Percentiles rank a stretch among this genome's conserved stretches.
phyloP scores from a whole-genome alignment of 2,113 vertebrate species.

The Chunga burmeisteri region DNA sequence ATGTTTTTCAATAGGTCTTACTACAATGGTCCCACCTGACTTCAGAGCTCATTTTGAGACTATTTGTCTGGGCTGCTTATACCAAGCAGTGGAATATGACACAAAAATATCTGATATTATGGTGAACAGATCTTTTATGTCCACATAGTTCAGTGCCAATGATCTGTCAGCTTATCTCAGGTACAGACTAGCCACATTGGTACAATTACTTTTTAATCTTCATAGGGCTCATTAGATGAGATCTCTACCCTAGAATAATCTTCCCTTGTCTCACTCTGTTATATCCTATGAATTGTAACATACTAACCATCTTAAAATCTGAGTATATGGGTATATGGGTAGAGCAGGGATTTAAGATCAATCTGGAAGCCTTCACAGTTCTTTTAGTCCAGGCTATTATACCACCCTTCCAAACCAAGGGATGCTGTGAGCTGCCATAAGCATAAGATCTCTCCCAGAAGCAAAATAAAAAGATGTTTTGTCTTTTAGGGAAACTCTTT shows the following conservation, averaged over 20 bases:
- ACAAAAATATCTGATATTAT: background rate
- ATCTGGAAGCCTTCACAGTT: background rate
- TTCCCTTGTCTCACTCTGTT: background rate
- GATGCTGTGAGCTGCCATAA: fast-evolving
- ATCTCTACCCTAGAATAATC: background rate
- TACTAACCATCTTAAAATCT: background rate
- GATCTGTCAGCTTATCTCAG: background rate
- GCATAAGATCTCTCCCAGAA: background rate
- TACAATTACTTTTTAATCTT: background rate
- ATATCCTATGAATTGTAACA: background rate
- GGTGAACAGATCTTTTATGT: background rate
- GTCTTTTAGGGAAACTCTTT: fast-evolving
- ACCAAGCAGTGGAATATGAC: background rate
- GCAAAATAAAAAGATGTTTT: background rate
- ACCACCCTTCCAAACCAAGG: background rate
- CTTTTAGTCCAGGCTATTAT: background rate
- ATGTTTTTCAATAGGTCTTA: background rate
- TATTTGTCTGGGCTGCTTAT: background rate
- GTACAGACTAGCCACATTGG: fast-evolving
- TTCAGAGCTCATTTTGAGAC: background rate
- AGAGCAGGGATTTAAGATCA: background rate
- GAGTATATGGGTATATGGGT: fast-evolving
- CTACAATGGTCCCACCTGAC: background rate
- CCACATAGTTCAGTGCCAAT: background rate
- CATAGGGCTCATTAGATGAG: background rate